Percentiles rank a stretch among this genome's conserved stretches.
These are phyloP conservation scores for Philopotamus ludificatus DNA, from an alignment of 1,140 invertebrate species.

Conservation along the genomic window DNA sequence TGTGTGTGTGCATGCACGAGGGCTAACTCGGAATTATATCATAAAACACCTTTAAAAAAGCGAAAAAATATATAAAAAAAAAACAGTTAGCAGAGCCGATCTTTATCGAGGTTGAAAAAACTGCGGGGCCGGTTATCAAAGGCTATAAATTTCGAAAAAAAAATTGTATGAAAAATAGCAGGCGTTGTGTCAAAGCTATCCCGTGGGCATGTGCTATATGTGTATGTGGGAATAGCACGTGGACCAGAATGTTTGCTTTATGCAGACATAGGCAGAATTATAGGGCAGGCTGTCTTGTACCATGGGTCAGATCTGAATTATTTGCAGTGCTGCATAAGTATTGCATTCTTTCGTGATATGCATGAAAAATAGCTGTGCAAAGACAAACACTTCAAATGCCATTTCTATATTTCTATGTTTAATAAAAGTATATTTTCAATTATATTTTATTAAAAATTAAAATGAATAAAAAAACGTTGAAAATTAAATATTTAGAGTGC, in stretches of 20 bases:
- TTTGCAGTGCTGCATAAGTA: too few species aligned
- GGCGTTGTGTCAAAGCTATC: slow-evolving; percentile 16
- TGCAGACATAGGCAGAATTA: background rate
- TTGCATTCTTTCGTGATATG: too few species aligned
- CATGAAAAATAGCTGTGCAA: background rate
- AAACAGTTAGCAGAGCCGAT: slow-evolving; percentile 37
- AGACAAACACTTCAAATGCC: too few species aligned
- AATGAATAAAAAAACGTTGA: too few species aligned
- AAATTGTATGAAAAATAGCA: slow-evolving; percentile 39
- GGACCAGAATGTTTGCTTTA: slow-evolving; percentile 7
- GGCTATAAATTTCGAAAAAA: slow-evolving; percentile 39
- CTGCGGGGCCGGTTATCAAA: slow-evolving; percentile 29
- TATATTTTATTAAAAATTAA: too few species aligned
- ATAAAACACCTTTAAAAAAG: slow-evolving; percentile 35
- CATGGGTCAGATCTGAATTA: too few species aligned
- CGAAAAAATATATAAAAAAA: slow-evolving; percentile 33
- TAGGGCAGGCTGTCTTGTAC: background rate
- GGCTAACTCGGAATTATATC: slow-evolving; percentile 35
- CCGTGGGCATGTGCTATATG: background rate
- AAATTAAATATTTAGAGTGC: too few species aligned
- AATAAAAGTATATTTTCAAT: too few species aligned
- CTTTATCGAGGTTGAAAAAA: slow-evolving; percentile 36
- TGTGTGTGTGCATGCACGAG: background rate
- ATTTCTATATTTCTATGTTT: too few species aligned
- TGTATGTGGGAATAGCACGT: background rate